A percentile compares a stretch with the other conserved stretches of the same genome.
These are phyloP conservation scores for Diplodus sargus DNA, from an alignment of 2,797 vertebrate genomes.

Conservation along the genomic window DNA sequence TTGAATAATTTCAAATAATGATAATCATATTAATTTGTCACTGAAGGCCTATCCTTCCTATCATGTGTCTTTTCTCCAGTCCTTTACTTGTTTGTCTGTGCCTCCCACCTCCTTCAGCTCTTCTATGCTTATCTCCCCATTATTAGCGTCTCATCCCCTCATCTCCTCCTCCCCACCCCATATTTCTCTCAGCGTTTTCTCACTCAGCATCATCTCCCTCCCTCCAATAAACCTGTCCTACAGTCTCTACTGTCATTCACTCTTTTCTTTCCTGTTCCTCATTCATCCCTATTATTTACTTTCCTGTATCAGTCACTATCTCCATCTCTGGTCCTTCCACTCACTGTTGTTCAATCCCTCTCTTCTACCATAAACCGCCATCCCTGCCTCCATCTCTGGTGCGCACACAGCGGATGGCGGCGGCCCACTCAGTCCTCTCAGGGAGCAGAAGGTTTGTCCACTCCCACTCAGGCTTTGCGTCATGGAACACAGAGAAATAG, in stretches of 20 bases:
- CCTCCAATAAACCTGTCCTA: constrained; percentile 33
- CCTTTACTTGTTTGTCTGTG: constrained; percentile 6
- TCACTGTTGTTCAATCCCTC: constrained; percentile 29
- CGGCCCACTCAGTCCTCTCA: constrained; percentile 84
- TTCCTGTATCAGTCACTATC: constrained; percentile 36
- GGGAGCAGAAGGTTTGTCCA: constrained; percentile 87
- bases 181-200: constrained; percentile 35
- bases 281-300: constrained; percentile 57
- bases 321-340: constrained; percentile 48
- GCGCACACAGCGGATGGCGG: constrained; percentile 78
- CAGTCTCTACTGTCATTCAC: constrained; percentile 28
- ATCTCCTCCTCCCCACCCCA: constrained; percentile 18
- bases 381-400: constrained; percentile 73
- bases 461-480: constrained; percentile 87
- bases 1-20: too few relatives aligned
- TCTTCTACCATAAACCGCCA: constrained; percentile 53
- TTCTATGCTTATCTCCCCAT: constrained; percentile 46
- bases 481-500: constrained; percentile 84
- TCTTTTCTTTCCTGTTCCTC: constrained; percentile 35
- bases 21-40: too few relatives aligned
- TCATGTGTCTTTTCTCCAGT: constrained; percentile 21
- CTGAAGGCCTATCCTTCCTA: constrained; percentile 10
- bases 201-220: constrained; percentile 22
- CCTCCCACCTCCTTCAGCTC: constrained; percentile 35
- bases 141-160: constrained; percentile 44